phyloP scores from a whole-genome alignment of 2,113 vertebrate species.

The Atractosteus spatula region DNA sequence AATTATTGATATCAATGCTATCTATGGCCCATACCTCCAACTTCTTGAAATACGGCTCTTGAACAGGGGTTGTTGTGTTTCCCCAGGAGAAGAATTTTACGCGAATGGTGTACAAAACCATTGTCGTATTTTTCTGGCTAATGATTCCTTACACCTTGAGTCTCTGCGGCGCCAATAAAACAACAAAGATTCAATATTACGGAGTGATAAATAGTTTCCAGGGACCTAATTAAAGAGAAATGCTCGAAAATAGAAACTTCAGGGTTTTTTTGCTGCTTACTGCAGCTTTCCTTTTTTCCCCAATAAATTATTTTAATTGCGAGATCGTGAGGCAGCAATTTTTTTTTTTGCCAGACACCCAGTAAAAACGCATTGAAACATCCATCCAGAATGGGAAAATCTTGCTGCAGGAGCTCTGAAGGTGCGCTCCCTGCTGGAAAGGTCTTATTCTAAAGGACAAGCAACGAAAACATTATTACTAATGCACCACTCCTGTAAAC shows the following conservation, averaged over 20 bases:
- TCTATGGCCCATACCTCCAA: neutral
- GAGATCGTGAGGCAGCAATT: too few relatives aligned
- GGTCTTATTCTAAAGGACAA: too few relatives aligned
- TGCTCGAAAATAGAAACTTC: neutral
- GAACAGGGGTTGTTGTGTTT: neutral
- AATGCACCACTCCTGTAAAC: too few relatives aligned
- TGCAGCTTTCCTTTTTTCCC: neutral
- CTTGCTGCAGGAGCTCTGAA: too few relatives aligned
- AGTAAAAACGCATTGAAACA: too few relatives aligned
- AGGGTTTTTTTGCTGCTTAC: neutral
- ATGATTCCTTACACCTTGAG: slow-evolving; percentile 11
- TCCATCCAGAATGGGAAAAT: too few relatives aligned
- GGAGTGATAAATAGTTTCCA: slow-evolving; percentile 9
- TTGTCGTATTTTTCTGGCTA: neutral
- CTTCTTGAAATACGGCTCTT: neutral
- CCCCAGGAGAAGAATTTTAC: neutral
- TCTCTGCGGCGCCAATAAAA: neutral
- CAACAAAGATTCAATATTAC: neutral
- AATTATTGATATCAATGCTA: neutral
- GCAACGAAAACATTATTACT: too few relatives aligned
- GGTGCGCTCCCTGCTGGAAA: too few relatives aligned
- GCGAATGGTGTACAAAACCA: neutral
- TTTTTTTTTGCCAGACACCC: too few relatives aligned
- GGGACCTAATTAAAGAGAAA: slow-evolving; percentile 16
- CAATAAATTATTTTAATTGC: too few relatives aligned